These are phyloP conservation scores for Agelastica alni DNA, from an alignment of 2,888 invertebrate genomes.

Conservation along the genomic window DNA sequence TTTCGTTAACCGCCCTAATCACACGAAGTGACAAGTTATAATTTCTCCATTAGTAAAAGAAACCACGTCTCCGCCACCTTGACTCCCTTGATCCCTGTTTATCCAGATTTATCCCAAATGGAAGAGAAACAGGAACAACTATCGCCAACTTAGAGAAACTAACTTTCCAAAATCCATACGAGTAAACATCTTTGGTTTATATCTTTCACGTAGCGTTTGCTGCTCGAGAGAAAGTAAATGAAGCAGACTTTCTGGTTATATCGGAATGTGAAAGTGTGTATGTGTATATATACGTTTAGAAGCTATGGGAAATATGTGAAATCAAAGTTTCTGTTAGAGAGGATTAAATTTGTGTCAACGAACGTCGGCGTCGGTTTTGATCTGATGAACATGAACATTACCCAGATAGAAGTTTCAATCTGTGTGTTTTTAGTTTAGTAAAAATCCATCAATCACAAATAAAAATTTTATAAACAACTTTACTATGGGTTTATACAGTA, in stretches of 20 bases:
- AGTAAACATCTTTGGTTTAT: slow-evolving; percentile 53
- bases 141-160: slow-evolving; percentile 48
- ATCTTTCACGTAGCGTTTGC: slow-evolving; percentile 56
- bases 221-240: slow-evolving; percentile 49
- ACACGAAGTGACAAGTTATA: slow-evolving; percentile 31
- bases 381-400: too few relatives aligned
- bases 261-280: slow-evolving; percentile 17
- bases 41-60: slow-evolving; percentile 44
- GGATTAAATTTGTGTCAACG: not conserved
- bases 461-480: too few relatives aligned
- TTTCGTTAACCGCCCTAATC: slow-evolving; percentile 1
- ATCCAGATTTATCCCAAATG: slow-evolving; percentile 24
- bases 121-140: slow-evolving; percentile 35
- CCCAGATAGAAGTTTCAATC: too few relatives aligned
- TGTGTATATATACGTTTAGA: slow-evolving; percentile 11
- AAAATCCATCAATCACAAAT: too few relatives aligned
- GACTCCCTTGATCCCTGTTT: slow-evolving; percentile 38
- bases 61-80: slow-evolving; percentile 34
- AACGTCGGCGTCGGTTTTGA: too few relatives aligned
- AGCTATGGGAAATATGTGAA: not conserved
- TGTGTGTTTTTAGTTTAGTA: too few relatives aligned
- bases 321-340: not conserved
- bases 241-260: slow-evolving; percentile 46
- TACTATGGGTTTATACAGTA: too few relatives aligned
- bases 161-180: slow-evolving; percentile 54